phyloP scores from a whole-genome alignment of 2,113 vertebrate genomes.

The Caranx ignobilis region DNA sequence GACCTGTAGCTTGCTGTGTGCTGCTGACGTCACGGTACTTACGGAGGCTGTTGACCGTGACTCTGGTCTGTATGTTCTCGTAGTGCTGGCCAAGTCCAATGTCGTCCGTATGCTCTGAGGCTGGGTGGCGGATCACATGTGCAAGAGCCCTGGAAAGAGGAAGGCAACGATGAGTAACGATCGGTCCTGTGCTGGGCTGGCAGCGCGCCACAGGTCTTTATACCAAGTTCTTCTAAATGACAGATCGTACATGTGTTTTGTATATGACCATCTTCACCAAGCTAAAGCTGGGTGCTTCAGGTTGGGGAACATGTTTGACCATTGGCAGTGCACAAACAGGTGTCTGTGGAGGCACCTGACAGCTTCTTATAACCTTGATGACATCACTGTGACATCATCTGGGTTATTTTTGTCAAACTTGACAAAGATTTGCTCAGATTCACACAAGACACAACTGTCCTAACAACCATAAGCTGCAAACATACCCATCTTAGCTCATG shows the following conservation, averaged over 20 bases:
- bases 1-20: conserved; percentile 9
- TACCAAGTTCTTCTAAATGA: background rate
- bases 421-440: background rate
- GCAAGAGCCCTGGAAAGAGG: conserved; percentile 91
- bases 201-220: background rate
- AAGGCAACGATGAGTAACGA: conserved; percentile 15
- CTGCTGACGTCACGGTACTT: conserved; percentile 79
- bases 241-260: background rate
- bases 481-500: background rate
- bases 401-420: background rate
- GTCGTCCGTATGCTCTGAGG: conserved; percentile 90
- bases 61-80: conserved; percentile 91
- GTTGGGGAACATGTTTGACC: background rate
- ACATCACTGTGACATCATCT: background rate
- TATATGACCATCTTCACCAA: background rate
- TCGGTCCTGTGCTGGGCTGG: background rate
- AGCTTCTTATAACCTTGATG: background rate
- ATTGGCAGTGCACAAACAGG: background rate
- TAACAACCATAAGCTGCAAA: background rate
- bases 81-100: conserved; percentile 92
- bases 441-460: background rate
- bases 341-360: background rate
- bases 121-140: conserved; percentile 94
- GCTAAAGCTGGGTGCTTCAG: background rate
- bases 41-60: conserved; percentile 91